phyloP scores from a whole-genome alignment of 2,797 vertebrate species.

The Gymnothorax reevesii region DNA sequence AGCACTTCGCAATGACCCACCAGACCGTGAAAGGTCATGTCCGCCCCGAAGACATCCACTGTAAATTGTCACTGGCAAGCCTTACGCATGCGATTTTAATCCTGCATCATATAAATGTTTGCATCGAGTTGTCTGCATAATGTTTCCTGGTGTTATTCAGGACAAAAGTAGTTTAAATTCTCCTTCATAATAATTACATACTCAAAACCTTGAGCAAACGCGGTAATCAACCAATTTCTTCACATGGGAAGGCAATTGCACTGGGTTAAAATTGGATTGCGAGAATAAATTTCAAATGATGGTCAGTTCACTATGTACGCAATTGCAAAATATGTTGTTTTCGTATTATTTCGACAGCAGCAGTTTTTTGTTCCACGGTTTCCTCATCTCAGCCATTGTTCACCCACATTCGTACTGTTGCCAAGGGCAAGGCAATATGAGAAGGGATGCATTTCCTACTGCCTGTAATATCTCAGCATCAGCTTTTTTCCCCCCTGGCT shows the following conservation, averaged over 20 bases:
- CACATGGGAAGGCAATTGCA: neutral
- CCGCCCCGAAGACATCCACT: neutral
- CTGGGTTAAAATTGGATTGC: conserved; percentile 1
- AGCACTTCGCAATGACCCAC: too few species aligned
- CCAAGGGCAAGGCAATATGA: neutral
- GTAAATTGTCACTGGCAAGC: neutral
- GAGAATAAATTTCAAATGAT: neutral
- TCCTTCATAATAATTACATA: too few species aligned
- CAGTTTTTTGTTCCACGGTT: neutral
- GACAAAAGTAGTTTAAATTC: neutral
- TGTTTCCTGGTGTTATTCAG: neutral
- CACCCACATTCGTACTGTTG: neutral
- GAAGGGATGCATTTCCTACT: neutral
- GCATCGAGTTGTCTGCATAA: neutral
- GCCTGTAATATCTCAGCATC: neutral
- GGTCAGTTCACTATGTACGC: neutral
- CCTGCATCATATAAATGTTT: neutral
- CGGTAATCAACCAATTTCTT: neutral
- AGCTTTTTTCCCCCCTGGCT: neutral
- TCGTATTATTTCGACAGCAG: conserved; percentile 21
- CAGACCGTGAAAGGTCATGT: neutral
- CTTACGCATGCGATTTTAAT: neutral
- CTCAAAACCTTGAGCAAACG: too few species aligned
- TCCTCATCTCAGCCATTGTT: conserved; percentile 1
- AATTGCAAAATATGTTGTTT: neutral